Evolutionary conservation across 1,140 invertebrate genomes (phyloP).

Genomic region (Drosophila varians): DNA sequence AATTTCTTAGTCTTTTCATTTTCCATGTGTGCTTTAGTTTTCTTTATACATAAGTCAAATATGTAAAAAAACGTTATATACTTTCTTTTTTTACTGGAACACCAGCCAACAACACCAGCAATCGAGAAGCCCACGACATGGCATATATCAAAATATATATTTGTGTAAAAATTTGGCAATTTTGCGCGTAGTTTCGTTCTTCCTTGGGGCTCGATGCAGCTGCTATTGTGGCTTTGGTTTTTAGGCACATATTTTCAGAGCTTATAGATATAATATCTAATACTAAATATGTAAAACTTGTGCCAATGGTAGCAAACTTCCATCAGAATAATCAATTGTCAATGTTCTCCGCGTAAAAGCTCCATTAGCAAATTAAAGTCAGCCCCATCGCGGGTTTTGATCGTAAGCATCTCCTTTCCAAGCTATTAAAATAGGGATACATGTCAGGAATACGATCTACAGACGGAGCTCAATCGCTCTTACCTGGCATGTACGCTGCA

Average conservation of each 20-base stretch:
- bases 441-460: no score
- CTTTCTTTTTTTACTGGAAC: conserved; percentile 56
- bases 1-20: conserved; percentile 82
- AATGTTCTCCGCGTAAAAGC: conserved; percentile 95
- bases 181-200: conserved; percentile 44
- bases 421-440: conserved; percentile 85
- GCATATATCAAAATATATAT: conserved; percentile 46
- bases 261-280: conserved; percentile 69
- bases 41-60: conserved; percentile 72
- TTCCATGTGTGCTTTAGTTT: conserved; percentile 81
- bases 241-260: conserved; percentile 80
- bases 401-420: conserved; percentile 95
- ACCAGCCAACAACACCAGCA: conserved; percentile 35
- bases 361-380: conserved; percentile 98
- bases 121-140: conserved; percentile 21
- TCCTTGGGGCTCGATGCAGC: conserved; percentile 8
- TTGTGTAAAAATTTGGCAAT: conserved; percentile 64
- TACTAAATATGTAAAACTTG: conserved; percentile 73
- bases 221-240: conserved; percentile 47
- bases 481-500: conserved; percentile 96
- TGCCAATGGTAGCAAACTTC: conserved; percentile 23
- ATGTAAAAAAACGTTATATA: conserved; percentile 77
- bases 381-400: conserved; percentile 93
- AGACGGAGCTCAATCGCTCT: no score
- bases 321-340: conserved; percentile 62